Conservation (phyloP, 2,888 invertebrate genomes). For the Penaeus monodon region DNA sequence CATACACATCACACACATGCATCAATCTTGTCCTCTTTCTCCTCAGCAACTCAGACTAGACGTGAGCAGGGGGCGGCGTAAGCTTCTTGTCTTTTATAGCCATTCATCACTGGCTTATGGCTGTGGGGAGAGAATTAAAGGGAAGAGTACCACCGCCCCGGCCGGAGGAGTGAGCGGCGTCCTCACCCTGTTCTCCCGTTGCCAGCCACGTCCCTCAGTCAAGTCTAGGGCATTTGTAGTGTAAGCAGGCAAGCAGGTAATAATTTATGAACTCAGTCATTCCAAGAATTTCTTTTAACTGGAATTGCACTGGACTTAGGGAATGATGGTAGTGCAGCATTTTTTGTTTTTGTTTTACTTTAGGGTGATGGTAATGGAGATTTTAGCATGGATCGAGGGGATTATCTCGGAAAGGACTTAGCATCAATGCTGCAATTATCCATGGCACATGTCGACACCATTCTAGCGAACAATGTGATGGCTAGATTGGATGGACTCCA, state of each 20-base stretch:
- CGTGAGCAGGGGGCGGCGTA: slow-evolving; percentile 54
- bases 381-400: not conserved
- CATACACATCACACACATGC: slow-evolving; percentile 15
- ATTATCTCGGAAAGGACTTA: too few species aligned
- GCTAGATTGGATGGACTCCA: too few species aligned
- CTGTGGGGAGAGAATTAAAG: slow-evolving; percentile 10
- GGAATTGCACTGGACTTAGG: slow-evolving; percentile 4
- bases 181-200: slow-evolving; percentile 8
- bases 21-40: slow-evolving; percentile 27
- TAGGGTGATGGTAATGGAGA: not conserved
- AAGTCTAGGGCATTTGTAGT: slow-evolving; percentile 25
- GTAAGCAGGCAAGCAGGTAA: slow-evolving; percentile 30
- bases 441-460: too few species aligned
- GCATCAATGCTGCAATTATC: too few species aligned
- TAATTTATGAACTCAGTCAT: slow-evolving; percentile 22
- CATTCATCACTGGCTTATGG: slow-evolving; percentile 41
- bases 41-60: slow-evolving; percentile 57
- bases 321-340: not conserved
- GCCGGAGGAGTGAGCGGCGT: slow-evolving; percentile 28
- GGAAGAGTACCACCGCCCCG: slow-evolving; percentile 42
- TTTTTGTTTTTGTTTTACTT: too few species aligned
- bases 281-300: slow-evolving; percentile 5
- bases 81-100: slow-evolving; percentile 55
- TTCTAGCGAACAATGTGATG: too few species aligned
- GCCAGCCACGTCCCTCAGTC: slow-evolving; percentile 27